Percentiles rank a stretch among this genome's conserved stretches.
Evolutionary conservation across 1,140 invertebrate species (phyloP).

Genomic region (Atopsyche davidsoni): DNA sequence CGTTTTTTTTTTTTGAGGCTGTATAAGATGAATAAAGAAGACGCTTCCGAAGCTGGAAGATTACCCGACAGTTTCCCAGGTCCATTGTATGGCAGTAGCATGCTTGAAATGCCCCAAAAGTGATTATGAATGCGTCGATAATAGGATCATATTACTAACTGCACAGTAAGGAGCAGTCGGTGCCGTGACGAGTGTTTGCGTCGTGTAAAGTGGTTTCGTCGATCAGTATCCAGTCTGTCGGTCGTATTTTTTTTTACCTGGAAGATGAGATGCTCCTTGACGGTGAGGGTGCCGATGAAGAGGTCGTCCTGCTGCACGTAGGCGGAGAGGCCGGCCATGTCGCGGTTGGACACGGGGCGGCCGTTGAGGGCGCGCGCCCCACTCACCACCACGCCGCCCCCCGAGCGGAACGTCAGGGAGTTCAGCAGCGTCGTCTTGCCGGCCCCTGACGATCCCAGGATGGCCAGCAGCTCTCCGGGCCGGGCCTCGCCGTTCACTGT

Average conservation of each 20-base stretch:
- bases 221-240: no score
- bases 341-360: conserved; percentile 56
- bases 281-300: conserved; percentile 90
- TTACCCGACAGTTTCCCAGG: no score
- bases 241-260: conserved; percentile 54
- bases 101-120: no score
- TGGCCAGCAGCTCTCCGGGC: conserved; percentile 83
- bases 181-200: no score
- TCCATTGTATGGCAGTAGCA: no score
- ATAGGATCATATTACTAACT: no score
- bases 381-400: conserved; percentile 59
- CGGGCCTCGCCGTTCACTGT: conserved; percentile 80
- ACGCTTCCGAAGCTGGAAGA: no score
- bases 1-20: no score
- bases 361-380: conserved; percentile 70
- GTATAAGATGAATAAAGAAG: no score
- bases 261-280: conserved; percentile 83
- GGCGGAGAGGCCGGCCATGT: conserved; percentile 73
- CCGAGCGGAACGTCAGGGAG: conserved; percentile 74
- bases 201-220: no score
- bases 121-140: no score
- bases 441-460: conserved; percentile 92
- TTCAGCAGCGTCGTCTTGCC: conserved; percentile 95
- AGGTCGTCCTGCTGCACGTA: conserved; percentile 95
- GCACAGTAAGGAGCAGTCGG: no score